phyloP scores from a whole-genome alignment of 2,797 vertebrate genomes.

The Simalia tracyae region DNA sequence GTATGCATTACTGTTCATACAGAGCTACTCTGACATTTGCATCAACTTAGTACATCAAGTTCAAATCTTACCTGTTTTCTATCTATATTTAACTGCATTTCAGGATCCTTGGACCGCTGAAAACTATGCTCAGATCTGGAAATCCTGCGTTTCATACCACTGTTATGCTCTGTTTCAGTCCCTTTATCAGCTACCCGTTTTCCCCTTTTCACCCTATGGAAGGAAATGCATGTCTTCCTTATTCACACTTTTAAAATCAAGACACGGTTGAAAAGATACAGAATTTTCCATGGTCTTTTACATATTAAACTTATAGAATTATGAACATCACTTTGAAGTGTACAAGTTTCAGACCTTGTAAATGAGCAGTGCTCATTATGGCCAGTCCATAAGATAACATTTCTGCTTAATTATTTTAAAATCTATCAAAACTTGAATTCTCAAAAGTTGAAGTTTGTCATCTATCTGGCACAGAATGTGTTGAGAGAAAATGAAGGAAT shows the following conservation, averaged over 20 bases:
- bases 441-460: neutral
- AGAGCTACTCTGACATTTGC: neutral
- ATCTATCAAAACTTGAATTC: neutral
- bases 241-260: neutral
- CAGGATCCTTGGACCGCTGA: conserved; percentile 75
- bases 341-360: conserved; percentile 16
- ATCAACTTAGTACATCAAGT: neutral
- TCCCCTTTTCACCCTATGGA: conserved; percentile 78
- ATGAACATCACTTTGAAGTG: neutral
- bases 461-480: too few species aligned
- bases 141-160: conserved; percentile 64
- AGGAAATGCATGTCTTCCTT: conserved; percentile 45
- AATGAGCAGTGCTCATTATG: neutral
- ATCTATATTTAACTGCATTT: conserved; percentile 69
- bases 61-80: conserved; percentile 77
- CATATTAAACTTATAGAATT: neutral
- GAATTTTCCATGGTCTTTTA: neutral
- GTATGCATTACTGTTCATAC: neutral
- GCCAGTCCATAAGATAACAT: neutral
- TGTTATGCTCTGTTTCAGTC: conserved; percentile 74
- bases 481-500: neutral
- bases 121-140: conserved; percentile 63
- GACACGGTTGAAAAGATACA: neutral
- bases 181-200: conserved; percentile 78
- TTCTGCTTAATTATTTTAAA: neutral